Evolutionary conservation across 2,888 invertebrate genomes (phyloP), one percentile per base, ranked within the genome.

Genomic region (Parelbella ahira): DNA sequence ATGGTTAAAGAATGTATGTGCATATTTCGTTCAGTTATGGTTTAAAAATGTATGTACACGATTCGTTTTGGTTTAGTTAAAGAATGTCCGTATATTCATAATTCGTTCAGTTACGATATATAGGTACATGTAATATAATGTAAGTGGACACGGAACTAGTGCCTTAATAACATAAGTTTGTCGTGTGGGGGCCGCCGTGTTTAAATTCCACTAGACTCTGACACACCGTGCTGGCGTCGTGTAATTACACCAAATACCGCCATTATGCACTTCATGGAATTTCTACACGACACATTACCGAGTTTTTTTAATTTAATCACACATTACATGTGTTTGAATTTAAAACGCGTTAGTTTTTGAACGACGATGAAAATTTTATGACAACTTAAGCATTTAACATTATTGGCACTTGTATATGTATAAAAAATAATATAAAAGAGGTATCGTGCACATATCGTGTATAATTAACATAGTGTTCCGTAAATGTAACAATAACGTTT

Each of bases 131-230:
- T 21, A 29, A 23, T 45, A 36, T 56, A 63, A 61, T 55, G 62
- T 65, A 68, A 68, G 68, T 68, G 69, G 72, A 61, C 66, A 60
- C 53, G 58, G 59, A 66, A 66, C 64, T 65, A 61, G 70, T 62
- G 63, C 68, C 69, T 78, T 78, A 79, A 78, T 78, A 78, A 75
- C 74, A 58, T 61, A 79, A 80, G 75, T 80, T 80, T 62, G 63
- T 66, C 63, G 60, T 56, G 58, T 52, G 60, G 59, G 53, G 59
- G 53, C 51, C 56, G 58, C 51, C 56, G 65, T 64, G 68, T 69
- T 72, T 68, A 72, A 77, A 79, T 79, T 72, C 68, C 69, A 49
- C 58, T 58, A 33, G 58, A 64, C 62, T 51, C 36, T 46, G 51
- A 55, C 45, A 48, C 52, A 51, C 47, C 58, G 49, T 57, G 11